Evolutionary conservation across 2,888 invertebrate species (phyloP).

Genomic region (Muscina levida): DNA sequence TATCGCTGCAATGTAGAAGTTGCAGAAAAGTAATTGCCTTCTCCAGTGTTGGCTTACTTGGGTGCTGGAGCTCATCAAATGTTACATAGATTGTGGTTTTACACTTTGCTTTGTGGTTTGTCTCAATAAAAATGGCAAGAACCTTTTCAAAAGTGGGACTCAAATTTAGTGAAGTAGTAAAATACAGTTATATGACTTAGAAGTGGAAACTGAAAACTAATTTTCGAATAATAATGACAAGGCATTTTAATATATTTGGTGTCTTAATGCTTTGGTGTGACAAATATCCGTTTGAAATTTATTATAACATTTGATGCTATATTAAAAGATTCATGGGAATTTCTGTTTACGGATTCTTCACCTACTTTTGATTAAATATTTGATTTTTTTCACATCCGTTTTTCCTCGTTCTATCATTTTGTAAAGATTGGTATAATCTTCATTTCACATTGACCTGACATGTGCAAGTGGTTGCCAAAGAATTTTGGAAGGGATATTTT

Average conservation of each 20-base stretch:
- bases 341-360: slow-evolving; percentile 18
- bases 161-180: too few relatives aligned
- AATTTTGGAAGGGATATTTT: slow-evolving; percentile 35
- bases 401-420: not conserved
- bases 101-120: slow-evolving; percentile 48
- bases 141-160: not conserved
- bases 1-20: slow-evolving; percentile 6
- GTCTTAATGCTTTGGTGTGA: too few relatives aligned
- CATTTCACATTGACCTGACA: slow-evolving; percentile 55
- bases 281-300: slow-evolving; percentile 5
- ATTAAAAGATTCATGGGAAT: not conserved
- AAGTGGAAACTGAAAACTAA: too few relatives aligned
- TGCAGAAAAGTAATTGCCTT: not conserved
- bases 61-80: slow-evolving; percentile 37
- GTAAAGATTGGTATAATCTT: slow-evolving; percentile 43
- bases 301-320: slow-evolving; percentile 3
- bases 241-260: too few relatives aligned
- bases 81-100: slow-evolving; percentile 59
- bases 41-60: slow-evolving; percentile 7
- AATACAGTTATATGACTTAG: too few relatives aligned
- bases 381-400: slow-evolving; percentile 29
- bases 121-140: not conserved
- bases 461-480: slow-evolving; percentile 58
- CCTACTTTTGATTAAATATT: slow-evolving; percentile 44
- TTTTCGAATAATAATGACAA: too few relatives aligned